Evolutionary conservation across 2,113 vertebrate genomes (phyloP).

Genomic region (Tylochromis polylepis): DNA sequence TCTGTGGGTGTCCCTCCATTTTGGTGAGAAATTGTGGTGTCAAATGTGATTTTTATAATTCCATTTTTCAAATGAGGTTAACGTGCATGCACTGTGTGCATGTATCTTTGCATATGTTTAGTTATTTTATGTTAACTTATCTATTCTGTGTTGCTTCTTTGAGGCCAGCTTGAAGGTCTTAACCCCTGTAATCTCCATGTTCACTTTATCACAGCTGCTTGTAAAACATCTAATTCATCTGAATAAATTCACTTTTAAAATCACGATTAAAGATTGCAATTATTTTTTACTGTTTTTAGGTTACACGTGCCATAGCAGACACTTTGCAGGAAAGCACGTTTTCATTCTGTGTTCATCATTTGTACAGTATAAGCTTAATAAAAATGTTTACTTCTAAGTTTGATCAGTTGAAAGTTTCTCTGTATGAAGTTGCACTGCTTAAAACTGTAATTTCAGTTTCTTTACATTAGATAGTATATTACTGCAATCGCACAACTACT

Average conservation of each 20-base stretch:
- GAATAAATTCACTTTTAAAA: neutral
- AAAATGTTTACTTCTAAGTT: neutral
- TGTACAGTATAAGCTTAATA: neutral
- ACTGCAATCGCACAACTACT: neutral
- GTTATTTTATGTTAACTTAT: neutral
- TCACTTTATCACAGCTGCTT: neutral
- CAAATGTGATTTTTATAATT: neutral
- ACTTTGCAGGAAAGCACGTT: neutral
- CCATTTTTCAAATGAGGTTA: neutral
- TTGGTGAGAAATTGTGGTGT: neutral
- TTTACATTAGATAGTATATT: neutral
- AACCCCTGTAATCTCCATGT: neutral
- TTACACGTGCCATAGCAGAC: neutral
- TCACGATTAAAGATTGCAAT: neutral
- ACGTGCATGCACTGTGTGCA: neutral
- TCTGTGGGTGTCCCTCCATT: no score
- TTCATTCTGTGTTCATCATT: neutral
- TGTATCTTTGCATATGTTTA: rapidly evolving
- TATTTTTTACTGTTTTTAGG: neutral
- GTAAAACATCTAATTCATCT: no score
- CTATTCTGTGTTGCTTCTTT: neutral
- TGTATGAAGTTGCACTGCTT: neutral
- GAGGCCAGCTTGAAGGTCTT: neutral
- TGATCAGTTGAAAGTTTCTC: neutral
- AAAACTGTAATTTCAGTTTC: neutral